phyloP scores from a whole-genome alignment of 2,888 invertebrate genomes.

The Morpho achilles region DNA sequence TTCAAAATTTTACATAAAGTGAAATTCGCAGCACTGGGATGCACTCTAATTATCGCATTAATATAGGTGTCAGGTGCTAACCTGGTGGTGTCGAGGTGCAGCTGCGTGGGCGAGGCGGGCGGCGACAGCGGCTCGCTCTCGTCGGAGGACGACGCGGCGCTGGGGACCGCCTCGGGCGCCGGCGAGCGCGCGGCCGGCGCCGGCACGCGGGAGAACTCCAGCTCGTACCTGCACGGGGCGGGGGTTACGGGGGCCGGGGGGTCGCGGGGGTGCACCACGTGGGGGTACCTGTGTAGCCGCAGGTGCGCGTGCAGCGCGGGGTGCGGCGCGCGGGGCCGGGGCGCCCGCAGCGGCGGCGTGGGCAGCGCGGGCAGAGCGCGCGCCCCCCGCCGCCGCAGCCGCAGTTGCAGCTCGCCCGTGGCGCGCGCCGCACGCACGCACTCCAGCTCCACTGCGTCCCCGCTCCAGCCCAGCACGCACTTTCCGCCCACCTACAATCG shows the following conservation, averaged over 20 bases:
- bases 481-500: conserved; percentile 44
- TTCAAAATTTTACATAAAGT: no score
- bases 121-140: conserved; percentile 66
- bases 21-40: no score
- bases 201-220: conserved; percentile 20
- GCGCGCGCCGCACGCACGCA: conserved; percentile 34
- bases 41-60: no score
- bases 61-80: conserved; percentile 16
- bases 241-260: no score
- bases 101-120: conserved; percentile 60
- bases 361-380: conserved; percentile 36
- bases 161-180: conserved; percentile 23
- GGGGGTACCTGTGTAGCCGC: conserved; percentile 21
- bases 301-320: conserved; percentile 28
- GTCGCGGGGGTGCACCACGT: no score
- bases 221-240: conserved; percentile 24
- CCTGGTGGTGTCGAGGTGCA: conserved; percentile 49
- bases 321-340: conserved; percentile 27
- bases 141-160: conserved; percentile 41
- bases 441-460: conserved; percentile 39
- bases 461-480: conserved; percentile 62
- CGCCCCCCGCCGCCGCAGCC: conserved; percentile 42
- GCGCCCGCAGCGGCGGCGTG: conserved; percentile 33
- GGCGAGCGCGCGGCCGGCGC: conserved; percentile 14
- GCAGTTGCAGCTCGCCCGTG: conserved; percentile 33